phyloP scores from a whole-genome alignment of 2,113 vertebrate genomes.

The Crypturellus undulatus region DNA sequence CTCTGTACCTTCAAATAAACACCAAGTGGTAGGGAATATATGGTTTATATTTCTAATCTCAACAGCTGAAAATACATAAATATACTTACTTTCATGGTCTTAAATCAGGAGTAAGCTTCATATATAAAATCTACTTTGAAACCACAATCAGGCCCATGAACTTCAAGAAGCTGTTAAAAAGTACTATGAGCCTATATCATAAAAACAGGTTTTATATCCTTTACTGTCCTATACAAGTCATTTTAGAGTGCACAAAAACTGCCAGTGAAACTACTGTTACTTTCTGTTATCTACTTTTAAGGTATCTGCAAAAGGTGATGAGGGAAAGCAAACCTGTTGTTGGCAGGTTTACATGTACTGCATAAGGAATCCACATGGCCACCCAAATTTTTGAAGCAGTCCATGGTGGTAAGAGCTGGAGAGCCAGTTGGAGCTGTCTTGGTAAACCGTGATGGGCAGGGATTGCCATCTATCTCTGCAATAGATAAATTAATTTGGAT shows the following conservation, averaged over 20 bases:
- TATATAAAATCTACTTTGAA: not conserved
- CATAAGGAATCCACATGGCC: not conserved
- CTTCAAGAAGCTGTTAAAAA: not conserved
- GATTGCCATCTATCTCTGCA: not conserved
- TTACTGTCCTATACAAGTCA: not conserved
- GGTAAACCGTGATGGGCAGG: not conserved
- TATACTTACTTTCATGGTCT: not conserved
- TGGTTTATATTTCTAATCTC: not conserved
- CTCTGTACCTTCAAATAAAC: not conserved
- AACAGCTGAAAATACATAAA: not conserved
- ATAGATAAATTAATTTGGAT: not conserved
- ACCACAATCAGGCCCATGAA: not conserved
- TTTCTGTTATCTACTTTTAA: not conserved
- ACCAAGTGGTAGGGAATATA: not conserved
- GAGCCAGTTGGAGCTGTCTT: not conserved
- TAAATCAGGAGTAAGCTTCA: not conserved
- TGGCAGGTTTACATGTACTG: not conserved
- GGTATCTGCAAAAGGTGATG: not conserved
- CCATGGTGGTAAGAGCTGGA: not conserved
- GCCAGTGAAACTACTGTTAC: not conserved
- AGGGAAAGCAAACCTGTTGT: not conserved
- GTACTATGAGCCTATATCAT: not conserved
- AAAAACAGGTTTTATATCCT: not conserved
- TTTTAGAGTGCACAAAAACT: not conserved
- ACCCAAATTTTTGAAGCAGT: not conserved